phyloP scores from a whole-genome alignment of 2,113 vertebrate species.

The Centropus unirufus region DNA sequence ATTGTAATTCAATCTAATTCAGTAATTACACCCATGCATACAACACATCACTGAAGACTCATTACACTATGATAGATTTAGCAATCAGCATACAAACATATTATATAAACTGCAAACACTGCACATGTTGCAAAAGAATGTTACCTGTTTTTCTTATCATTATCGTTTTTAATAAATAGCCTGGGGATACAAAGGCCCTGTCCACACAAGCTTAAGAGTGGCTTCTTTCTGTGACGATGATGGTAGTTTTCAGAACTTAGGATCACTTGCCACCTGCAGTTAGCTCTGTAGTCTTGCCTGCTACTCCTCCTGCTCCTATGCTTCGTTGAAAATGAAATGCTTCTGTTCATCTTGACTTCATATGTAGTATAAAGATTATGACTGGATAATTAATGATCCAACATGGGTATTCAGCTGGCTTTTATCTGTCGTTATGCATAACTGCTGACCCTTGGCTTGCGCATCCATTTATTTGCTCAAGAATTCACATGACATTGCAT shows the following conservation, averaged over 20 bases:
- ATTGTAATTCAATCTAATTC: neutral
- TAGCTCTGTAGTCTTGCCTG: neutral
- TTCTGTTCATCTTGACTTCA: neutral
- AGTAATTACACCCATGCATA: neutral
- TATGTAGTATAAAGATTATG: neutral
- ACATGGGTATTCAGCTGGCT: neutral
- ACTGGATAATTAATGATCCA: neutral
- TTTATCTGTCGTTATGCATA: neutral
- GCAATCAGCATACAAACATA: neutral
- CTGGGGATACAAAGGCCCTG: neutral
- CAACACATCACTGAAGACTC: neutral
- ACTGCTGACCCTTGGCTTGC: neutral
- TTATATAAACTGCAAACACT: neutral
- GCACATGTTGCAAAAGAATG: neutral
- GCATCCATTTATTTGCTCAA: neutral
- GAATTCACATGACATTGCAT: neutral
- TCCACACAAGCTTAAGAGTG: neutral
- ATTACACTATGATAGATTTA: neutral
- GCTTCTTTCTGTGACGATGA: neutral
- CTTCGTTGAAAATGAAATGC: neutral
- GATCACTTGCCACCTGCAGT: neutral
- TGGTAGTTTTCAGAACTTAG: neutral
- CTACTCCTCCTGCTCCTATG: neutral
- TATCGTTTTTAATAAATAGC: neutral
- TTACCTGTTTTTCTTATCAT: constrained; percentile 44